These are phyloP conservation scores for Aepyceros melampus DNA, from an alignment of 2,113 vertebrate species.

Conservation along the genomic window DNA sequence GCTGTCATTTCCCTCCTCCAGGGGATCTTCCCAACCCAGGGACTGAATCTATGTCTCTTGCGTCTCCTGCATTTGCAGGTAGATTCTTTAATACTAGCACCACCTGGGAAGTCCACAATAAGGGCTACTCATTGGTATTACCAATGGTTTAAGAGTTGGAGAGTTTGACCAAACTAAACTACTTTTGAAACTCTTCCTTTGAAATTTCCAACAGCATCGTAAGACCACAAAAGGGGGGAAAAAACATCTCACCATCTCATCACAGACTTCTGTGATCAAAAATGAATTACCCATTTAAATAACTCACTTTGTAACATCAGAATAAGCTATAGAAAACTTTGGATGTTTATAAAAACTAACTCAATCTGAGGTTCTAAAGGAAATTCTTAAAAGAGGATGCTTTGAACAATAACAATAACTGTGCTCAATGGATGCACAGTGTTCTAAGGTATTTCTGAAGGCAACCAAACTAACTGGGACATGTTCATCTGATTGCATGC, in stretches of 20 bases:
- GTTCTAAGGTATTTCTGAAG: not conserved
- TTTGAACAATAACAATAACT: not conserved
- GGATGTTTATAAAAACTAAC: not conserved
- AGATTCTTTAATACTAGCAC: not conserved
- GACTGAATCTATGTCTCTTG: not conserved
- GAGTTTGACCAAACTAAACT: not conserved
- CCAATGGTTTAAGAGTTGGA: not conserved
- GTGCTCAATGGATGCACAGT: not conserved
- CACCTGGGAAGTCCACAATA: not conserved
- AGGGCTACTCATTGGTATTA: not conserved
- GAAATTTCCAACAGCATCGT: not conserved
- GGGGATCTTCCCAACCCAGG: not conserved
- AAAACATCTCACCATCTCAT: not conserved
- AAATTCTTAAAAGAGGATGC: not conserved
- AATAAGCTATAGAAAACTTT: not conserved
- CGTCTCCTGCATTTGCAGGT: not conserved
- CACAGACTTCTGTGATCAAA: not conserved
- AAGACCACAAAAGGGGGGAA: not conserved
- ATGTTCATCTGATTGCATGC: not conserved
- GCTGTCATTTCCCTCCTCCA: not conserved
- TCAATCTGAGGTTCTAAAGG: not conserved
- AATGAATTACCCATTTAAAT: conserved; percentile 6
- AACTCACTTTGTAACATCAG: not conserved
- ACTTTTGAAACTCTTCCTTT: not conserved
- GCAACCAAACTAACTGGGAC: not conserved